phyloP scores from a whole-genome alignment of 2,797 vertebrate genomes.

The Hybognathus amarus region DNA sequence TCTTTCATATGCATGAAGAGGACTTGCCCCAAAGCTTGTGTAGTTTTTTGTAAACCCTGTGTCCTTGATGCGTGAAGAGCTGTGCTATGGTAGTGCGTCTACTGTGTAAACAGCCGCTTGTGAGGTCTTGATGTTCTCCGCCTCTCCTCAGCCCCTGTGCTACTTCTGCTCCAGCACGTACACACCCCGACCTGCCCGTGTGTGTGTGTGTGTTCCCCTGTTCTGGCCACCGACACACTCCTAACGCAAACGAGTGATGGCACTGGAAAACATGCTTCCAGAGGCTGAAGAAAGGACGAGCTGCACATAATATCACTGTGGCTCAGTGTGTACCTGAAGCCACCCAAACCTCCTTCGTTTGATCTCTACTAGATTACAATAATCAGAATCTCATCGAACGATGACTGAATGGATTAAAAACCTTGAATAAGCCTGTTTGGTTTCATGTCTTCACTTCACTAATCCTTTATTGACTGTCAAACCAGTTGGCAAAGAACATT shows the following conservation, averaged over 20 bases:
- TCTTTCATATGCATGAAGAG: background rate
- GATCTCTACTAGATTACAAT: constrained; percentile 3
- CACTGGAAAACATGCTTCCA: background rate
- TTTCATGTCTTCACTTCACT: constrained; percentile 58
- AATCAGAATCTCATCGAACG: constrained; percentile 51
- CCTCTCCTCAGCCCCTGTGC: constrained; percentile 35
- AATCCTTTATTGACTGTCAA: constrained; percentile 65
- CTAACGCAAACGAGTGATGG: constrained; percentile 21
- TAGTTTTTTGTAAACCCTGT: background rate
- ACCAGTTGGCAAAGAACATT: constrained; percentile 57
- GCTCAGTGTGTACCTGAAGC: background rate
- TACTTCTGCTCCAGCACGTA: constrained; percentile 71
- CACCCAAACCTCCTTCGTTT: background rate
- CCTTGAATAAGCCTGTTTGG: constrained; percentile 54
- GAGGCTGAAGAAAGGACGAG: background rate
- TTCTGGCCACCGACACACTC: constrained; percentile 59
- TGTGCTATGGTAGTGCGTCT: constrained; percentile 48
- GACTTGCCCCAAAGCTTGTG: background rate
- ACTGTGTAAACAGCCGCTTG: constrained; percentile 43
- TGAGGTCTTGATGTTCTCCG: constrained; percentile 35
- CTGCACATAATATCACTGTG: background rate
- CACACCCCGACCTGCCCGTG: constrained; percentile 56
- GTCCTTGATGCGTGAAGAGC: constrained; percentile 58
- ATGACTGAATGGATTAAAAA: constrained; percentile 57
- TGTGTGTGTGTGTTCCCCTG: constrained; percentile 31